Conservation (phyloP, 2,113 vertebrate genomes). For the Chloropsis hardwickii region DNA sequence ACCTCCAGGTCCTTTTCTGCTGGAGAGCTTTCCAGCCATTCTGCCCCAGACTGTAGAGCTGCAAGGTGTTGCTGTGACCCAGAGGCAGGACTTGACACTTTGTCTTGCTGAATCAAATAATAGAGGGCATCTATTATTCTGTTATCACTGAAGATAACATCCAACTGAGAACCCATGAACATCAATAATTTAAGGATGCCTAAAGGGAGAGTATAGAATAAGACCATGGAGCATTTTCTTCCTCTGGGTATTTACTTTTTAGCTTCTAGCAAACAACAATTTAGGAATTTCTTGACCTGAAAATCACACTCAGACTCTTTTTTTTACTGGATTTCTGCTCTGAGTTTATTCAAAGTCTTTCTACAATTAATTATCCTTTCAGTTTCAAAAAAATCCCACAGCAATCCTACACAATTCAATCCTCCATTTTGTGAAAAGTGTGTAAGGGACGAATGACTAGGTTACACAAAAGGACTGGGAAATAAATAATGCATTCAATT, state of each 20-base stretch:
- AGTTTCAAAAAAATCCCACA: neutral
- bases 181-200: neutral
- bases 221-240: neutral
- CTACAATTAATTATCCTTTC: neutral
- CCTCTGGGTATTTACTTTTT: neutral
- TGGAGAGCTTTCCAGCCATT: neutral
- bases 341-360: neutral
- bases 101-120: neutral
- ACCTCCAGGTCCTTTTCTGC: neutral
- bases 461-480: neutral
- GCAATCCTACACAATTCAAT: neutral
- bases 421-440: neutral
- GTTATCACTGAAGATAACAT: neutral
- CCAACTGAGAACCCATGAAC: neutral
- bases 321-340: neutral
- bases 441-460: neutral
- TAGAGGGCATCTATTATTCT: neutral
- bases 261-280: neutral
- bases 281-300: neutral
- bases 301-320: neutral
- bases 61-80: neutral
- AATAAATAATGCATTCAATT: neutral
- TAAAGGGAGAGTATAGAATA: neutral
- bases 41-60: neutral
- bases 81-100: neutral